Evolutionary conservation across 2,113 vertebrate species (phyloP).

Genomic region (Bucco capensis): DNA sequence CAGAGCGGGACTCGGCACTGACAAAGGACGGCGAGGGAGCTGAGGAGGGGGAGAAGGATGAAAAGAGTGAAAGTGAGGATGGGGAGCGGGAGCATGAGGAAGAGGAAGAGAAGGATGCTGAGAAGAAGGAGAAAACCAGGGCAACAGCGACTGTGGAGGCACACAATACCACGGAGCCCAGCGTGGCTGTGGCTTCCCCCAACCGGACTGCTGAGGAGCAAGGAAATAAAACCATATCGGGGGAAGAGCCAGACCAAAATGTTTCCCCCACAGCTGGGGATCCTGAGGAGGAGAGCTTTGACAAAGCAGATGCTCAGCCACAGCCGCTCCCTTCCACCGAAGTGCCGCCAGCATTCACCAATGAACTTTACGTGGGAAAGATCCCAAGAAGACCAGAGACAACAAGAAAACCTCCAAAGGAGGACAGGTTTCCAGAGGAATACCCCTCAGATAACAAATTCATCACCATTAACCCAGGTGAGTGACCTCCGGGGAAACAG

Average conservation of each 20-base stretch:
- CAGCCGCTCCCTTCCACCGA: constrained; percentile 69
- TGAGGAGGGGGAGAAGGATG: constrained; percentile 78
- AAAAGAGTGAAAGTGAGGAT: constrained; percentile 77
- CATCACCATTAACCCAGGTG: constrained; percentile 87
- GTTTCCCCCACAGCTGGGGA: constrained; percentile 50
- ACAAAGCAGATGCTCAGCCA: constrained; percentile 10
- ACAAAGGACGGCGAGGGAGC: constrained; percentile 68
- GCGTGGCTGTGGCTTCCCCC: not conserved
- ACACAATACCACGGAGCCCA: constrained; percentile 12
- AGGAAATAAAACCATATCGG: constrained; percentile 67
- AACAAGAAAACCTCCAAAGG: constrained; percentile 56
- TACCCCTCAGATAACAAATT: constrained; percentile 73
- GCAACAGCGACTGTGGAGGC: not conserved
- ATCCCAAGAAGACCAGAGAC: constrained; percentile 58
- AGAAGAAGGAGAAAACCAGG: constrained; percentile 77
- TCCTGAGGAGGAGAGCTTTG: not conserved
- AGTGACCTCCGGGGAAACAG: not conserved
- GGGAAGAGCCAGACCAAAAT: constrained; percentile 36
- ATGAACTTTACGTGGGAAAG: constrained; percentile 65
- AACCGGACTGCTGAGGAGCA: constrained; percentile 72
- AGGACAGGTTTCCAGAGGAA: constrained; percentile 63
- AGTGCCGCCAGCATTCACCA: constrained; percentile 73
- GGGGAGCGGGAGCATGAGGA: constrained; percentile 81
- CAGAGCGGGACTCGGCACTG: constrained; percentile 72
- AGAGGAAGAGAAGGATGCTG: constrained; percentile 79